A percentile compares a stretch with the other conserved stretches of the same genome.
phyloP scores from a whole-genome alignment of 2,113 vertebrate species.

The Strix uralensis region DNA sequence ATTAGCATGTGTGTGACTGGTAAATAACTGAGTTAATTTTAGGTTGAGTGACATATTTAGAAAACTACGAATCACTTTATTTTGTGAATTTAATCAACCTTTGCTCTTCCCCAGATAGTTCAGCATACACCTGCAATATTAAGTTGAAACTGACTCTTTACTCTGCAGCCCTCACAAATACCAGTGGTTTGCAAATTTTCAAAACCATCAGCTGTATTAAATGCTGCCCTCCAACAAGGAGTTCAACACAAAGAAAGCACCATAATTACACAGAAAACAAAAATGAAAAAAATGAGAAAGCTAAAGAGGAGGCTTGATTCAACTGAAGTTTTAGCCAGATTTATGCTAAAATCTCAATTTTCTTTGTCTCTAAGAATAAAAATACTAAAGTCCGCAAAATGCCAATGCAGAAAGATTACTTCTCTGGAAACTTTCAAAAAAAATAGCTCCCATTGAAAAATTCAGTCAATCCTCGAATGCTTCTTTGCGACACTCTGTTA shows the following conservation, averaged over 20 bases:
- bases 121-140: constrained; percentile 40
- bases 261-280: not conserved
- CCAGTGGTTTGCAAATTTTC: not conserved
- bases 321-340: not conserved
- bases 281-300: not conserved
- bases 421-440: not conserved
- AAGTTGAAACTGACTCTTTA: constrained; percentile 35
- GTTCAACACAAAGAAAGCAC: not conserved
- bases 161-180: not conserved
- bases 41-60: constrained; percentile 68
- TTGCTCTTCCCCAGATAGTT: constrained; percentile 53
- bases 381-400: not conserved
- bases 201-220: not conserved
- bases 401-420: not conserved
- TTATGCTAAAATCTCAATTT: not conserved
- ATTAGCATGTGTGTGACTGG: constrained; percentile 65
- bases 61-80: constrained; percentile 65
- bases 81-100: constrained; percentile 65
- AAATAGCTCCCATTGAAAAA: not conserved
- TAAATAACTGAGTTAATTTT: constrained; percentile 75
- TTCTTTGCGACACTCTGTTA: not conserved
- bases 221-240: not conserved
- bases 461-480: not conserved
- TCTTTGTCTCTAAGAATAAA: not conserved
- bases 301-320: not conserved